Evolutionary conservation across 2,797 vertebrate species (phyloP).

Genomic region (Mormyrus proboscirostris): DNA sequence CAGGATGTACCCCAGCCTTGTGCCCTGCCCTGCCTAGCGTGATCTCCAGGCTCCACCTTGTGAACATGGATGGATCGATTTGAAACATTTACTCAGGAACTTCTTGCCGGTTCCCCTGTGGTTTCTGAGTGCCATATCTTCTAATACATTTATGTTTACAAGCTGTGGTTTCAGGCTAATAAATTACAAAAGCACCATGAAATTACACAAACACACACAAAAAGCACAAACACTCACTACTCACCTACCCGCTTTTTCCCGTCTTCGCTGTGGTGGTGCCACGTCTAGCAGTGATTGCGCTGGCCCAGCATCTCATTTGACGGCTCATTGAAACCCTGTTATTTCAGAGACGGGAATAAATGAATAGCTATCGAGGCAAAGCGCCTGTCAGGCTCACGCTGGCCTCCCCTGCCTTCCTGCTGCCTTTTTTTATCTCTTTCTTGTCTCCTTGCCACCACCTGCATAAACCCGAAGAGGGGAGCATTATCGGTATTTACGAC

Average conservation of each 20-base stretch:
- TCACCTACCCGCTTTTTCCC: neutral
- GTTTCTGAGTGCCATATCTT: neutral
- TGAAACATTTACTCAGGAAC: neutral
- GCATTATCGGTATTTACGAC: conserved; percentile 36
- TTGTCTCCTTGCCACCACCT: neutral
- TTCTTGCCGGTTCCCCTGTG: neutral
- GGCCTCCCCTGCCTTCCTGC: neutral
- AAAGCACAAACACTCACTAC: conserved; percentile 8
- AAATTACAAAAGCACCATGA: neutral
- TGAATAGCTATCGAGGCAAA: neutral
- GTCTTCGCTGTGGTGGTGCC: conserved; percentile 28
- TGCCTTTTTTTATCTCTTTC: neutral
- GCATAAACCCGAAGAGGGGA: conserved; percentile 19
- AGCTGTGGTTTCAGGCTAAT: neutral
- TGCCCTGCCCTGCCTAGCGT: neutral
- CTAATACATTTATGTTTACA: neutral
- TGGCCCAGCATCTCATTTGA: conserved; percentile 53
- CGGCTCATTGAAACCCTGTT: conserved; percentile 57
- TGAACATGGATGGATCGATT: neutral
- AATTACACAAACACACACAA: conserved; percentile 10
- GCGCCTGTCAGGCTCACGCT: neutral
- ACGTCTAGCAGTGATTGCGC: conserved; percentile 34
- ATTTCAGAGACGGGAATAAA: conserved; percentile 38
- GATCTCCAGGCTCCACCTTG: neutral
- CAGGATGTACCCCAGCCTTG: neutral